phyloP scores from a whole-genome alignment of 2,113 vertebrate genomes.

The Origma solitaria region DNA sequence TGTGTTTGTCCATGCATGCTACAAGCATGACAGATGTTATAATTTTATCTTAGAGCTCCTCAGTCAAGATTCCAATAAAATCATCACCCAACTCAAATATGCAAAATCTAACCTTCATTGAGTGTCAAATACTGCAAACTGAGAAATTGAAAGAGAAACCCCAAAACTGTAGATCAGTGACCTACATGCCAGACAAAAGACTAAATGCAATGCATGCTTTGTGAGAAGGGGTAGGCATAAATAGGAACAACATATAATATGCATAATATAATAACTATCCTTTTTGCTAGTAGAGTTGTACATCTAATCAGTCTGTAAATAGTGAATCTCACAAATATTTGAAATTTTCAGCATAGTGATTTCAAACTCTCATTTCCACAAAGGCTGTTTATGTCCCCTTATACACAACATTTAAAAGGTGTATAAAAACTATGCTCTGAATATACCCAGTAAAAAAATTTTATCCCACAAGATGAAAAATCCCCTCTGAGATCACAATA shows the following conservation, averaged over 20 bases:
- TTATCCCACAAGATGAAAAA: background rate
- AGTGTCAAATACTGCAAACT: background rate
- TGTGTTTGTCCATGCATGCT: background rate
- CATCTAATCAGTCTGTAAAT: background rate
- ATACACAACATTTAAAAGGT: background rate
- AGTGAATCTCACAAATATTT: background rate
- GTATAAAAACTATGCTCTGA: background rate
- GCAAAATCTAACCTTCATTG: background rate
- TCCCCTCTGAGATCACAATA: background rate
- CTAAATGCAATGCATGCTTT: background rate
- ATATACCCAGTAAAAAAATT: background rate
- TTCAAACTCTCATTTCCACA: background rate
- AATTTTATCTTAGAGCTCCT: background rate
- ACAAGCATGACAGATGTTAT: background rate
- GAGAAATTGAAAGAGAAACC: background rate
- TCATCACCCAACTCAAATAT: background rate
- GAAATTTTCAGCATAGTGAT: background rate
- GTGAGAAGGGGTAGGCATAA: background rate
- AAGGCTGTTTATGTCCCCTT: background rate
- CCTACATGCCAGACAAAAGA: background rate
- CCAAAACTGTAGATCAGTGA: background rate
- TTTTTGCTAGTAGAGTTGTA: background rate
- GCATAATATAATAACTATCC: background rate
- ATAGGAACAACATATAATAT: background rate
- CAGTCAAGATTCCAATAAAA: background rate